A percentile compares a stretch with the other conserved stretches of the same genome.
Evolutionary conservation across 2,888 invertebrate species (phyloP).

Genomic region (Campoletis raptor): DNA sequence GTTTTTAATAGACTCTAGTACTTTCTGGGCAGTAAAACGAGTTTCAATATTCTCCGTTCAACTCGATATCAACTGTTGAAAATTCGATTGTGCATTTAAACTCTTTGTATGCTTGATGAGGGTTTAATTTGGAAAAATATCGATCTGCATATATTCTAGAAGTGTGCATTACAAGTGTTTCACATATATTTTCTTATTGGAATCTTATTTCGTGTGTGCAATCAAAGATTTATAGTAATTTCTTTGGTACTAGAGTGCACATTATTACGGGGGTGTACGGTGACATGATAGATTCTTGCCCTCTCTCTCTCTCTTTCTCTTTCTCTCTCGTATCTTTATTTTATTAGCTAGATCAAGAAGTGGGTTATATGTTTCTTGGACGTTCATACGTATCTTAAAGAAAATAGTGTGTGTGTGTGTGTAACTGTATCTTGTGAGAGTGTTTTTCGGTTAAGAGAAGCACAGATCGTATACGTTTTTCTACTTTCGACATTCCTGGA

Average conservation of each 20-base stretch:
- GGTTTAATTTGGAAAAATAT: too few relatives aligned
- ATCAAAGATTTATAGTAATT: neutral
- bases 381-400: conserved; percentile 5
- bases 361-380: conserved; percentile 18
- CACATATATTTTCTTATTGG: neutral
- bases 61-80: too few relatives aligned
- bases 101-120: too few relatives aligned
- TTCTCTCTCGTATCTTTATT: neutral
- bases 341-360: conserved; percentile 20
- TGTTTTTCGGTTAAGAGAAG: conserved; percentile 9
- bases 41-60: too few relatives aligned
- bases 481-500: conserved; percentile 56
- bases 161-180: too few relatives aligned
- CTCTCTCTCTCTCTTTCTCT: neutral
- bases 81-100: too few relatives aligned
- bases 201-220: neutral
- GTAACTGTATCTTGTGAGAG: neutral
- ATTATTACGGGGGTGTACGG: neutral
- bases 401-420: neutral
- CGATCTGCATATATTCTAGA: too few relatives aligned
- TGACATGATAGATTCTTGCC: neutral
- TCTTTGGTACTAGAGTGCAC: neutral
- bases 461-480: conserved; percentile 50
- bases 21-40: too few relatives aligned
- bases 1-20: too few relatives aligned